Evolutionary conservation across 1,140 invertebrate genomes (phyloP).

Genomic region (Drosophila arizonae): DNA sequence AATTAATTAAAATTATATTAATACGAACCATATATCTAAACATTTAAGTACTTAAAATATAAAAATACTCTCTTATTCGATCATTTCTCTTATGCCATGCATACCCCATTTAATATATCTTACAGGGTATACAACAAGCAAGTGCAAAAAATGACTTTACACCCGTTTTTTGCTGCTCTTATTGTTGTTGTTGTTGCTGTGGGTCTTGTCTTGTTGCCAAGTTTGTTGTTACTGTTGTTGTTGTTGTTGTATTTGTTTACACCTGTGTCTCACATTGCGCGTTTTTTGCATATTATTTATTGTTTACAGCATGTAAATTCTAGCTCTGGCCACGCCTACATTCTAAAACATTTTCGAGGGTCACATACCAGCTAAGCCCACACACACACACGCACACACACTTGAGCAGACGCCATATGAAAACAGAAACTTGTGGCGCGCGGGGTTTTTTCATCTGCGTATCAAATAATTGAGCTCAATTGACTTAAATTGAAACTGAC

Average conservation of each 20-base stretch:
- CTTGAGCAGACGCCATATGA: constrained; percentile 19
- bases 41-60: too few relatives aligned
- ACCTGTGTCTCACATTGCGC: constrained; percentile 50
- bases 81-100: too few relatives aligned
- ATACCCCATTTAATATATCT: background rate
- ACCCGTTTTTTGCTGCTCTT: constrained; percentile 14
- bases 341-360: constrained; percentile 33
- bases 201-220: constrained; percentile 42
- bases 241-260: constrained; percentile 48
- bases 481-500: constrained; percentile 80
- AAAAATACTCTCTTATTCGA: too few relatives aligned
- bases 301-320: constrained; percentile 63
- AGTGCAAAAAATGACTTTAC: constrained; percentile 42
- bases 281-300: constrained; percentile 36
- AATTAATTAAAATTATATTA: too few relatives aligned
- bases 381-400: constrained; percentile 29
- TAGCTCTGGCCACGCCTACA: constrained; percentile 50
- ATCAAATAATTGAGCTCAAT: constrained; percentile 81
- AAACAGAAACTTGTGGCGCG: constrained; percentile 39
- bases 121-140: constrained; percentile 19
- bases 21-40: too few relatives aligned
- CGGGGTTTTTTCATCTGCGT: constrained; percentile 72
- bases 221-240: constrained; percentile 39
- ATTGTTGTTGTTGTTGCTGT: constrained; percentile 15
- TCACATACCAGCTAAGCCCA: constrained; percentile 59